Base-by-base conservation (phyloP, 30 jellyfish, hydroid and myxozoan species). In the Calvadosia cruxmelitensis region DNA sequence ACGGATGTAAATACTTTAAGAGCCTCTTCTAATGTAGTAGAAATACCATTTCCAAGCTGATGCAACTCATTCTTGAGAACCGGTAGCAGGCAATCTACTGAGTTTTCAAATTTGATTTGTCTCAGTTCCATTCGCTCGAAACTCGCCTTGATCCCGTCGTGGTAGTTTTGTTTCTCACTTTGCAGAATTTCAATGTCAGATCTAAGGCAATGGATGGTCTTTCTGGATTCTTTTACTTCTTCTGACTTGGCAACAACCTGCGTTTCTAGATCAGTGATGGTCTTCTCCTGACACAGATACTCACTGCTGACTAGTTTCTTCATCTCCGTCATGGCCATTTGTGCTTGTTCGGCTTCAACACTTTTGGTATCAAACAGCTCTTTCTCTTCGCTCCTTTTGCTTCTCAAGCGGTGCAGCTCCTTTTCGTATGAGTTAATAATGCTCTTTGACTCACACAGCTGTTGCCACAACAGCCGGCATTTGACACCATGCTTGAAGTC, bases 401-500 rank as follows among this genome's bases (percentile, higher is more conserved):
- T 10, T 42, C 20, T 42, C 20, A 42, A 42, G 10, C 15, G 15
- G 10, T 10, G 15, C 15, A 70, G 34, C 70, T 79, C 92, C 50
- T 70, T 64, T 33, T 79, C 83, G 62, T 79, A 71, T 49, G 70
- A 69, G 3, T 82, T 68, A 28, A 79, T 29, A 50, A 77, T 61
- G 2, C 79, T 81, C 33, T 32, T 70, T 0, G 92, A 76, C 3
- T 79, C 92, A 34, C 92, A 79, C 28, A 79, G 70, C 79, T 79
- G 92, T 33, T 79, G 92, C 92, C 92, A 79, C 27, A 79, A 72
- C 53, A 79, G 50, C 76, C 51, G 50, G 65, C 92, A 79, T n/a
- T 81, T 66, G 7, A 20, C 53, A 0, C 92, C 79, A 51, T 79
- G 92, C 62, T 79, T 75, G 75, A 79, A 79, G 33, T n/a, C 49